Conservation (phyloP, 1,140 invertebrate species). For the Drosophila gunungcola region DNA sequence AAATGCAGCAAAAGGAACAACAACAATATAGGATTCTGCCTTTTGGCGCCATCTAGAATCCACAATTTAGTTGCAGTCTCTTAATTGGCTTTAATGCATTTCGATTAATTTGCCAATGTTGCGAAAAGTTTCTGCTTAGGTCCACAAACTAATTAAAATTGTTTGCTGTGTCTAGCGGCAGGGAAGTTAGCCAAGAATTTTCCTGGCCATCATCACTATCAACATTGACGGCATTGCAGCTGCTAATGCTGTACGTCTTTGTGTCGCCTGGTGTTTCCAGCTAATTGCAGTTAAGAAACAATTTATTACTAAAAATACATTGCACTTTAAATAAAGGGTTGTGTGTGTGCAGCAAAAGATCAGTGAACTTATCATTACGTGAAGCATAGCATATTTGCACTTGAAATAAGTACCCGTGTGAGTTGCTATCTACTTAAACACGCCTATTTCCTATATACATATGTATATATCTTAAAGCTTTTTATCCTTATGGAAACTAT, state of each 20-base stretch:
- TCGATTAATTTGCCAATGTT: slow-evolving; percentile 74
- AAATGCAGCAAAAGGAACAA: slow-evolving; percentile 3
- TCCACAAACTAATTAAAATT: slow-evolving; percentile 76
- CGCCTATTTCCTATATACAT: too few relatives aligned
- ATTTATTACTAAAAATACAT: slow-evolving; percentile 63
- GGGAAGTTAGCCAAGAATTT: slow-evolving; percentile 33
- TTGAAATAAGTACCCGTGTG: not conserved
- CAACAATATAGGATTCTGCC: slow-evolving; percentile 15
- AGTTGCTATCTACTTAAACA: not conserved
- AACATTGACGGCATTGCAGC: not conserved
- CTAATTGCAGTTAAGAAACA: slow-evolving; percentile 63
- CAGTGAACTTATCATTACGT: slow-evolving; percentile 40
- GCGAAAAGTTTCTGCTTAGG: slow-evolving; percentile 48
- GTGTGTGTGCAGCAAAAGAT: slow-evolving; percentile 36
- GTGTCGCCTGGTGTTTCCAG: slow-evolving; percentile 43
- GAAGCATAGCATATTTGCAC: not conserved
- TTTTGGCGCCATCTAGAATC: slow-evolving; percentile 27
- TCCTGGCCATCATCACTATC: slow-evolving; percentile 27
- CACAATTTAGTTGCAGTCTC: slow-evolving; percentile 19
- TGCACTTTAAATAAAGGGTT: slow-evolving; percentile 25
- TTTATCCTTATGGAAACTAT: not conserved
- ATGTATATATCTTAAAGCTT: not conserved
- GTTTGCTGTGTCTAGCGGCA: slow-evolving; percentile 56
- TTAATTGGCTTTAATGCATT: slow-evolving; percentile 76
- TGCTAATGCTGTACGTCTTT: slow-evolving; percentile 17